phyloP scores from a whole-genome alignment of 92 coral and sea anemone genomes.

The Galaxea fascicularis region DNA sequence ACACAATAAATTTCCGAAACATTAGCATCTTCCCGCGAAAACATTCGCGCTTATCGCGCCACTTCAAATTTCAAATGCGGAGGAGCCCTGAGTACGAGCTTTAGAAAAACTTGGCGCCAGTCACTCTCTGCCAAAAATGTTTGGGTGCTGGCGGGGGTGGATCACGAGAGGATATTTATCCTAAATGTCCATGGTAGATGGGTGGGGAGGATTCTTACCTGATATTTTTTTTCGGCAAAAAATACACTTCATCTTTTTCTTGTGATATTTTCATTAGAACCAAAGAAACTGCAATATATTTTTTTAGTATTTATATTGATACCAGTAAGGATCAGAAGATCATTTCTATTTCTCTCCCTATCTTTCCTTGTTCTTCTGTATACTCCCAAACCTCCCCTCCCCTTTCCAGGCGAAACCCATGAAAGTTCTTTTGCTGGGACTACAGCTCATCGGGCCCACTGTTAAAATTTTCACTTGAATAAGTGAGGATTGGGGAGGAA shows the following conservation, averaged over 20 bases:
- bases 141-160: not conserved
- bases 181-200: too few species aligned
- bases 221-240: not conserved
- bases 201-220: not conserved
- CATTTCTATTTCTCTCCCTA: not conserved
- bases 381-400: too few species aligned
- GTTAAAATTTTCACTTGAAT: too few species aligned
- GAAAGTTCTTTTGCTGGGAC: too few species aligned
- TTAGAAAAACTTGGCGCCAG: not conserved
- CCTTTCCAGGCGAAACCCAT: too few species aligned
- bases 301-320: not conserved
- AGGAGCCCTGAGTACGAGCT: not conserved
- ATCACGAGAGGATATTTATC: too few species aligned
- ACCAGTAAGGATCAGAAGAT: not conserved
- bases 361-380: not conserved
- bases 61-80: constrained; percentile 1
- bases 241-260: not conserved
- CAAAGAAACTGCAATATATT: not conserved
- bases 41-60: constrained; percentile 24
- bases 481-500: too few species aligned
- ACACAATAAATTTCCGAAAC: not conserved
- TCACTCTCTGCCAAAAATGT: not conserved
- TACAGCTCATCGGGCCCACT: too few species aligned
- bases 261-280: not conserved
- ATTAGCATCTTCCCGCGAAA: constrained; percentile 6